Conservation (phyloP, 2,888 invertebrate species). For the Ecdyonurus torrentis region DNA sequence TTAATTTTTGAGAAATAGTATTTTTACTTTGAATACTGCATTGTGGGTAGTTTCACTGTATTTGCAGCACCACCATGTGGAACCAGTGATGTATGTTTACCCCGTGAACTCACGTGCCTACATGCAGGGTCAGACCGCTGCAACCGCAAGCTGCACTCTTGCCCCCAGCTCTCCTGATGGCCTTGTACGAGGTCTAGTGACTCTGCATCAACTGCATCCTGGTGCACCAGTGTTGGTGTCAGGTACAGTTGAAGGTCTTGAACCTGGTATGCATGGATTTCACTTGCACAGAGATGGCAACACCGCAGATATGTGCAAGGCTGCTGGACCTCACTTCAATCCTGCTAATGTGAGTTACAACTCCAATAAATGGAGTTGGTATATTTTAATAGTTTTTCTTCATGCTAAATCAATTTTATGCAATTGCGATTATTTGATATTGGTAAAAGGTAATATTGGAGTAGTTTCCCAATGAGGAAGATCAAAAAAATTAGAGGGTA, state of each 20-base stretch:
- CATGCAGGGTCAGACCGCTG: not conserved
- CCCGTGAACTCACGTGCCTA: not conserved
- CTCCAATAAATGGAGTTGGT: too few relatives aligned
- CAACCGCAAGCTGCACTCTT: conserved; percentile 5
- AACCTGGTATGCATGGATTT: conserved; percentile 17
- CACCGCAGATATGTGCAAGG: conserved; percentile 15
- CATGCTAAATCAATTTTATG: too few relatives aligned
- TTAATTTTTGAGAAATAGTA: too few relatives aligned
- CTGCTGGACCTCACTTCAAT: conserved; percentile 19
- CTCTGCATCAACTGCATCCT: conserved; percentile 3
- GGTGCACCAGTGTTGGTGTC: conserved; percentile 13
- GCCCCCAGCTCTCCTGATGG: not conserved
- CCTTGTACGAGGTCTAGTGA: not conserved
- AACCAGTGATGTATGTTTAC: conserved; percentile 1
- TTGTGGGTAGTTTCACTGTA: not conserved
- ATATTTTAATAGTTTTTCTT: too few relatives aligned
- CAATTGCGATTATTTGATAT: too few relatives aligned
- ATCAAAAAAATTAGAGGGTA: too few relatives aligned
- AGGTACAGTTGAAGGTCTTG: conserved; percentile 15
- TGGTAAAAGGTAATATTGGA: not conserved
- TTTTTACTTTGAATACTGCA: too few relatives aligned
- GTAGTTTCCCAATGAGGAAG: too few relatives aligned
- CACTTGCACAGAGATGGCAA: conserved; percentile 16
- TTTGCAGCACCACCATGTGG: not conserved
- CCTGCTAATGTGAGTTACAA: conserved; percentile 14